Evolutionary conservation across 1,140 invertebrate genomes (phyloP), one percentile per base, ranked within the genome.

Genomic region (Colletes gigas): DNA sequence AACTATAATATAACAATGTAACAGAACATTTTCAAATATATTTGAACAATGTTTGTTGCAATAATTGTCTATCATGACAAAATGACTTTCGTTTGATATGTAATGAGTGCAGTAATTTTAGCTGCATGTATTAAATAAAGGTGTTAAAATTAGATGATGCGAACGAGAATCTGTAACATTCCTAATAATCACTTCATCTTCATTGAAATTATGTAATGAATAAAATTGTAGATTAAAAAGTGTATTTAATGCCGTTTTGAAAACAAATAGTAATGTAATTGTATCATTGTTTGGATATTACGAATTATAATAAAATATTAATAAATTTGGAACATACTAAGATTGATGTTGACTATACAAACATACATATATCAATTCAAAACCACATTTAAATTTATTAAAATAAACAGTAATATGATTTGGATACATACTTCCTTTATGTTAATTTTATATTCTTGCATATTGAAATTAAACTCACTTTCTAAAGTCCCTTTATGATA

Each of bases 251-350:
- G 57, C 74, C 63, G 79, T 87, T 83, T 71, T 72, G 30, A 70
- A 79, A 74, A 81, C 78, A 74, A 83, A 87, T 91, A 85, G 89
- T 86, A 88, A 83, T 85, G 82, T 90, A 89, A 89, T 79, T 83
- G 84, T 85, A 90, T 89, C 80, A 81, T 86, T 88, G 84, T 89
- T 89, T 89, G 88, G 78, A 84, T 86, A 90, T 89, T 89, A 83
- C 85, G 85, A 73, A 87, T 89, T 90, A 86, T 82, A 81, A 89
- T 88, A 83, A 87, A 90, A 76, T 83, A 88, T 86, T 87, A 74
- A 67, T 81, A 82, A 83, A 87, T 82, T 83, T 84, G 70, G 70
- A 88, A 73, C 65, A 52, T 63, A 77, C 71, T 39, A 17, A 69
- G 63, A 90, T 82, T 83, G 83, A 73, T 81, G 84, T 80, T 87